Evolutionary conservation across 2,113 vertebrate genomes (phyloP), one percentile per base, ranked within the genome.

Genomic region (Microtus pennsylvanicus): DNA sequence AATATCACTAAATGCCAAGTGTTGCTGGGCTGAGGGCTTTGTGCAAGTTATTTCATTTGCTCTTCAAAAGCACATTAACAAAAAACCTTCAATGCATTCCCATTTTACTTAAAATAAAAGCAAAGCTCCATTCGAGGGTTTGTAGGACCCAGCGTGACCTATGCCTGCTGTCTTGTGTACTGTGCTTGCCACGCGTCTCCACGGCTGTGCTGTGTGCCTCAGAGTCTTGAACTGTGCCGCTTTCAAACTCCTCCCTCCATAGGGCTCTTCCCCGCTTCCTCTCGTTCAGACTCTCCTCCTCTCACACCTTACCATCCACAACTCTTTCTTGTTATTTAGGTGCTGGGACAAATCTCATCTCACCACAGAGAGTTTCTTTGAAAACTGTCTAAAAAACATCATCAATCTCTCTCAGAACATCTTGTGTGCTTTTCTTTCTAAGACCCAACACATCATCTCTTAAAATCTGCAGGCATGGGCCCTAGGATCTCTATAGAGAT

Each of bases 1-100:
- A 17, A 17, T 1, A 2, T 30, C 10, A 13, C 5, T 26, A 30
- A 16, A 16, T 38, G 19, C 7, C 38, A 42, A n/a, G 4, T 9
- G 16, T 14, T 90, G 21, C n/a, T 1, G 28, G 11, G 26, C 55
- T 61, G 74, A 89, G 72, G 12, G 8, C 22, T 77, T 80, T 55
- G 1, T 3, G 12, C 19, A 12, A 50, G 3, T 35, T 52, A 11
- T 76, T 38, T 90, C 55, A 17, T 45, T 85, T 45, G 61, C 33
- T 52, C 61, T 22, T 89, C 70, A 67, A 17, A 87, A 35, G 14
- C 75, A 45, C 7, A 13, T 22, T 5, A 50, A 74, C 30, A 33
- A 21, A 87, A 87, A 45, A 14, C 47, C 16, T 70, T 33, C 50
- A 12, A 5, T 42, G 24, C n/a, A 67, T 72, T 81, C 30, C 12